These are phyloP conservation scores for Mus spicilegus DNA, from an alignment of 2,113 vertebrate genomes.

Conservation along the genomic window DNA sequence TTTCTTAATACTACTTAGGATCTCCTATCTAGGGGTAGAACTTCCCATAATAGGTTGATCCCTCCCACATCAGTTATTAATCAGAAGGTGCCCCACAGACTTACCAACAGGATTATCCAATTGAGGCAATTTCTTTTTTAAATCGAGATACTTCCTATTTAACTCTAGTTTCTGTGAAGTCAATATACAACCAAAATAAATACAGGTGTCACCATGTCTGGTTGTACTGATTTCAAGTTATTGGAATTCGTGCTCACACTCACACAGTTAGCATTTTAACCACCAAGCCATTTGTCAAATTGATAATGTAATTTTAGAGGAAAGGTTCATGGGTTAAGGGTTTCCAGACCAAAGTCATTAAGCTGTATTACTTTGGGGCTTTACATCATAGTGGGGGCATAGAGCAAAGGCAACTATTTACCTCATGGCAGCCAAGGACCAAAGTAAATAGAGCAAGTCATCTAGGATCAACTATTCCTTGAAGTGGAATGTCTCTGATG, in stretches of 20 bases:
- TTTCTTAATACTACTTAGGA: not conserved
- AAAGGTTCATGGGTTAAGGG: not conserved
- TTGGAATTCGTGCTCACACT: not conserved
- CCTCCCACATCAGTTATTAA: not conserved
- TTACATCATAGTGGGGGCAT: too few relatives aligned
- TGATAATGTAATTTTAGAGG: not conserved
- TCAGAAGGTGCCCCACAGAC: not conserved
- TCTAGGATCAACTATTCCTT: fast-evolving
- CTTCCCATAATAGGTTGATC: not conserved
- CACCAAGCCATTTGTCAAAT: not conserved
- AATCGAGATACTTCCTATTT: not conserved
- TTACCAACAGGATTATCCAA: not conserved
- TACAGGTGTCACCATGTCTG: not conserved
- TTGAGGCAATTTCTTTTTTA: not conserved
- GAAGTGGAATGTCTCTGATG: not conserved
- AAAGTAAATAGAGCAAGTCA: not conserved
- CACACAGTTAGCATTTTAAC: not conserved
- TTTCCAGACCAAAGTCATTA: not conserved
- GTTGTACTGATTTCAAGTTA: not conserved
- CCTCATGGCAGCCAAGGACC: not conserved
- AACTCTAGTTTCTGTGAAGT: not conserved
- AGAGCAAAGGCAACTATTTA: not conserved
- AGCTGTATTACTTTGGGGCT: not conserved
- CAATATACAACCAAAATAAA: not conserved
- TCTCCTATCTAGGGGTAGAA: not conserved